Conservation (phyloP, 2,888 invertebrate species). For the Macrosiphum euphorbiae region DNA sequence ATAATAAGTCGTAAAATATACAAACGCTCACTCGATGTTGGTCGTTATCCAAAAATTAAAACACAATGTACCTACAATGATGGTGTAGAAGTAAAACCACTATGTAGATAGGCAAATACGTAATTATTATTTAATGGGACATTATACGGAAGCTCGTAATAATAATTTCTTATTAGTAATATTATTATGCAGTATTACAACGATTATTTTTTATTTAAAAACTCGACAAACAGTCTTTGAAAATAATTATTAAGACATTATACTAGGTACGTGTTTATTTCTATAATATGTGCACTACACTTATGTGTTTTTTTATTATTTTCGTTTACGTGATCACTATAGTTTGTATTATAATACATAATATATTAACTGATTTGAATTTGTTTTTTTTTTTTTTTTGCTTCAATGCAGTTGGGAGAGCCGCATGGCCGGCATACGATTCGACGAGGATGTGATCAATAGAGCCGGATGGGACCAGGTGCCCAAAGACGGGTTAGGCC, state of each 20-base stretch:
- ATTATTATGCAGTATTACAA: background rate
- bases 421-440: conserved; percentile 76
- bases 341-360: no score
- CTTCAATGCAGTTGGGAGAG: conserved; percentile 75
- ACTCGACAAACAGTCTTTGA: background rate
- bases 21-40: background rate
- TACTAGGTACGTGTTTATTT: background rate
- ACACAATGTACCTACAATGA: background rate
- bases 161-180: background rate
- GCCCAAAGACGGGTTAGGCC: conserved; percentile 72
- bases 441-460: conserved; percentile 71
- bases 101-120: background rate
- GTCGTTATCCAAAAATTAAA: background rate
- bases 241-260: background rate
- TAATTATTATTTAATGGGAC: background rate
- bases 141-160: background rate
- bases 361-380: background rate
- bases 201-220: background rate
- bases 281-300: background rate
- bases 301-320: background rate
- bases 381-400: background rate
- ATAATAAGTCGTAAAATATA: background rate
- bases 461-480: conserved; percentile 72
- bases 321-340: background rate
- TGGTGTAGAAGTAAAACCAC: background rate